A percentile compares a stretch with the other conserved stretches of the same genome.
Conservation (phyloP, 1,140 invertebrate genomes). For the Heliothis virescens region DNA sequence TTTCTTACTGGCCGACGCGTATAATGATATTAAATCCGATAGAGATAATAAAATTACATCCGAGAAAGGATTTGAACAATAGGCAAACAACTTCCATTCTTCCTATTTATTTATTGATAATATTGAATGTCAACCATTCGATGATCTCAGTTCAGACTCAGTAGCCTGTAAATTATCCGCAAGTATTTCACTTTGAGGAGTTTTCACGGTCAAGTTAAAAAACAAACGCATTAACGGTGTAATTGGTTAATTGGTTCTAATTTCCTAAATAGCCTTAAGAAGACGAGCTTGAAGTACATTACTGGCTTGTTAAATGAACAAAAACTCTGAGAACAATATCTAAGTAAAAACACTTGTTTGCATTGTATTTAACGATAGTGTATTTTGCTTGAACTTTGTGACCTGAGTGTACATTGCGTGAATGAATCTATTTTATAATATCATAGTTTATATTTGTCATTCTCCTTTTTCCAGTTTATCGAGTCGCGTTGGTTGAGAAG, state of each 20-base stretch:
- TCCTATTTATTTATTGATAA: background rate
- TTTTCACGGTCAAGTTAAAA: constrained; percentile 36
- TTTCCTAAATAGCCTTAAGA: constrained; percentile 31
- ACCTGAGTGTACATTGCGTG: background rate
- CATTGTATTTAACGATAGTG: background rate
- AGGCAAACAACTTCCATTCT: background rate
- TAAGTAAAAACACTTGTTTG: background rate
- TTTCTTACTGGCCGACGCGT: too few species aligned
- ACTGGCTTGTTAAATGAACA: constrained; percentile 23
- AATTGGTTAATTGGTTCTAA: constrained; percentile 25
- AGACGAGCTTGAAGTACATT: constrained; percentile 24
- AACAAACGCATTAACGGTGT: constrained; percentile 42
- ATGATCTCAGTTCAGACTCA: background rate
- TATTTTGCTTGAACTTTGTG: background rate
- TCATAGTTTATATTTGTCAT: constrained; percentile 34
- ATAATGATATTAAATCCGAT: background rate
- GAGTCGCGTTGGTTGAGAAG: constrained; percentile 3
- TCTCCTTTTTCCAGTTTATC: constrained; percentile 1
- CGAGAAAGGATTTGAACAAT: constrained; percentile 1
- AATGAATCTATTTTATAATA: background rate
- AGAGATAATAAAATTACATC: background rate
- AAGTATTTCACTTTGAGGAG: background rate
- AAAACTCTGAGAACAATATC: constrained; percentile 4
- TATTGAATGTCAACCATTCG: background rate
- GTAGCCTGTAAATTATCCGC: background rate